Evolutionary conservation across 2,888 invertebrate genomes (phyloP).

Genomic region (Galeopsomyia nigrocyanea): DNA sequence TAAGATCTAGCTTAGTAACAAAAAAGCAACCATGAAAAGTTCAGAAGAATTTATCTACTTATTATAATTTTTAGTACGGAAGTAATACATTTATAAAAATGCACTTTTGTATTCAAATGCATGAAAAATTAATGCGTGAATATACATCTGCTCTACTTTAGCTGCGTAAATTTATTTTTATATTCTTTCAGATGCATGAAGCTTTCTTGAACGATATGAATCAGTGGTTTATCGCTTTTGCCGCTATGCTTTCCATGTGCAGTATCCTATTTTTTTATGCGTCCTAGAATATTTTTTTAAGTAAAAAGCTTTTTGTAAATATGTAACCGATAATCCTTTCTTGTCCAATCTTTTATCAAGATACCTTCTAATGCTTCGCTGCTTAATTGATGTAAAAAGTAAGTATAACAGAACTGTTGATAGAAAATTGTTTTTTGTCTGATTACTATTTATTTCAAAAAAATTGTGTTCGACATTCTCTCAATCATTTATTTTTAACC

Average conservation of each 20-base stretch:
- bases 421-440: no score
- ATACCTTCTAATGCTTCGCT: conserved; percentile 38
- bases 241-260: conserved; percentile 68
- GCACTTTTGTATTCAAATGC: no score
- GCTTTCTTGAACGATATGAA: conserved; percentile 65
- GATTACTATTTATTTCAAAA: no score
- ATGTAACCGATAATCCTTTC: conserved; percentile 34
- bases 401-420: conserved; percentile 42
- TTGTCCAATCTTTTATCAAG: conserved; percentile 29
- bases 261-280: conserved; percentile 52
- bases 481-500: no score
- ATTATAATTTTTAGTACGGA: no score
- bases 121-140: no score
- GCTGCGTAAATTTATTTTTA: conserved; percentile 58
- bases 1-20: no score
- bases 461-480: no score
- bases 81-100: no score
- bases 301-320: conserved; percentile 19
- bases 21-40: no score
- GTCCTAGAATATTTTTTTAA: conserved; percentile 31
- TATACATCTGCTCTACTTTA: conserved; percentile 9
- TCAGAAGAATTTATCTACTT: no score
- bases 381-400: conserved; percentile 31
- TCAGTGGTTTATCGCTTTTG: conserved; percentile 65
- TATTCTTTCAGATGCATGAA: conserved; percentile 68